Evolutionary conservation across 1,140 invertebrate species (phyloP).

Genomic region (Aphelenchoides avenae): DNA sequence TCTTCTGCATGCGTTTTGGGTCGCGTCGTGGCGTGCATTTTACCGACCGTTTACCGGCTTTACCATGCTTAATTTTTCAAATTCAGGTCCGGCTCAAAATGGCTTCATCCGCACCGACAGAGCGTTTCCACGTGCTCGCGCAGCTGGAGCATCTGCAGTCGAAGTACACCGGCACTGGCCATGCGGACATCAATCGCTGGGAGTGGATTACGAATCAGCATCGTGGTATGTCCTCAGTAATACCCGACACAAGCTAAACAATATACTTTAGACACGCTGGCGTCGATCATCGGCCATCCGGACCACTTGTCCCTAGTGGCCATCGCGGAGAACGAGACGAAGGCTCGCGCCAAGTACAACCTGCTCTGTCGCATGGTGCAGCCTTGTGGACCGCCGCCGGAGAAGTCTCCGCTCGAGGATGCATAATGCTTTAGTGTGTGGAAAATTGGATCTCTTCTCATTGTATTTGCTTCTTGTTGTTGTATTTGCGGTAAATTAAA

Average conservation of each 20-base stretch:
- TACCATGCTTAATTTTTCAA: no score
- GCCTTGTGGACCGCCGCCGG: conserved; percentile 92
- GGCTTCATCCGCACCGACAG: conserved; percentile 62
- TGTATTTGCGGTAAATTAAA: no score
- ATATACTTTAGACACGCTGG: conserved; percentile 90
- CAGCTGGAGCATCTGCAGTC: conserved; percentile 97
- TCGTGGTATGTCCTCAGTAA: no score
- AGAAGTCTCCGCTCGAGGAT: conserved; percentile 66
- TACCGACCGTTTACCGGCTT: no score
- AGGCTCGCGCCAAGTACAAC: conserved; percentile 87
- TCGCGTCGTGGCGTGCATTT: no score
- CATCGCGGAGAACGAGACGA: conserved; percentile 90
- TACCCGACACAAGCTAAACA: no score
- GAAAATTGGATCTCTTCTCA: no score
- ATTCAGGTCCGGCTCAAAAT: no score
- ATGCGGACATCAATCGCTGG: conserved; percentile 81
- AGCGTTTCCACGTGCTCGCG: conserved; percentile 97
- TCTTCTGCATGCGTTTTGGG: no score
- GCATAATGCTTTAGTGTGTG: no score
- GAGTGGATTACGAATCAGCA: conserved; percentile 94
- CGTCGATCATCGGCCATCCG: conserved; percentile 71
- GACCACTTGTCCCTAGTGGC: conserved; percentile 67
- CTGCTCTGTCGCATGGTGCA: conserved; percentile 96
- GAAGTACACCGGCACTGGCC: conserved; percentile 96
- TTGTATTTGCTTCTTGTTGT: no score